A percentile compares a stretch with the other conserved stretches of the same genome.
Evolutionary conservation across 1,140 invertebrate genomes (phyloP).

Genomic region (Ips nitidus): DNA sequence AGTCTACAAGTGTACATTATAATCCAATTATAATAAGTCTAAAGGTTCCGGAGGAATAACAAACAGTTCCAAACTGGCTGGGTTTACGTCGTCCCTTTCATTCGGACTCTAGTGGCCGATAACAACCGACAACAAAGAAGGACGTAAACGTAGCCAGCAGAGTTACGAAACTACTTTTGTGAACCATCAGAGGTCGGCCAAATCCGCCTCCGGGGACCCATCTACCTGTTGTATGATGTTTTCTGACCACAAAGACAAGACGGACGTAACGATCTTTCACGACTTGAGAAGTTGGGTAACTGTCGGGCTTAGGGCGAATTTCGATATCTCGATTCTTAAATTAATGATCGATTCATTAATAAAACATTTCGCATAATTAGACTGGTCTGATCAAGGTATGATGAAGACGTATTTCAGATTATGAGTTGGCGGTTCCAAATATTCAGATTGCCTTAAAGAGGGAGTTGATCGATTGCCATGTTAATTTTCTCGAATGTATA

Average conservation of each 20-base stretch:
- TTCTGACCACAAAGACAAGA: conserved; percentile 11
- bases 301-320: too few relatives aligned
- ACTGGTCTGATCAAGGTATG: too few relatives aligned
- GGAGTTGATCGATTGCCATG: too few relatives aligned
- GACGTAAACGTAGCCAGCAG: conserved; percentile 14
- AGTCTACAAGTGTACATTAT: conserved; percentile 17
- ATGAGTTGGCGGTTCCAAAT: too few relatives aligned
- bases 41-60: conserved; percentile 9
- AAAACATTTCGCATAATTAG: too few relatives aligned
- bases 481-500: too few relatives aligned
- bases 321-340: too few relatives aligned
- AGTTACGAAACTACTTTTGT: conserved; percentile 20
- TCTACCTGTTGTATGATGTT: conserved; percentile 26
- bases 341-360: too few relatives aligned
- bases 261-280: conserved; percentile 21
- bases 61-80: background rate
- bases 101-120: background rate
- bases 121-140: background rate
- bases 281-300: background rate
- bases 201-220: conserved; percentile 21
- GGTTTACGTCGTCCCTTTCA: background rate
- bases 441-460: too few relatives aligned
- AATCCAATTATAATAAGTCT: conserved; percentile 10
- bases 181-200: conserved; percentile 7
- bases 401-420: too few relatives aligned